Evolutionary conservation across 2,113 vertebrate genomes (phyloP).

Genomic region (Panthera leo): DNA sequence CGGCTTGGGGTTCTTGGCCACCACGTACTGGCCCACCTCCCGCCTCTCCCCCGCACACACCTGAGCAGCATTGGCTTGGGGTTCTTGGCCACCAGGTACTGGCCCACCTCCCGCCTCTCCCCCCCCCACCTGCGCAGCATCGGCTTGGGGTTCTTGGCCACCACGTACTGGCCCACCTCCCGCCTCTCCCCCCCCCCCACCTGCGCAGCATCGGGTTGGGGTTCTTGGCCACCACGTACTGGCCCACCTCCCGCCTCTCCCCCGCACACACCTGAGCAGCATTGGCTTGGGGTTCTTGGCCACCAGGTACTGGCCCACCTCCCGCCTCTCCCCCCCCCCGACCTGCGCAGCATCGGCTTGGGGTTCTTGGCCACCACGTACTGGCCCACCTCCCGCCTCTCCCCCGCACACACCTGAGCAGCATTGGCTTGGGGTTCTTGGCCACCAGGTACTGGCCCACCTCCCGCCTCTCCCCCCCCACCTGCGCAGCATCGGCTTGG

Average conservation of each 20-base stretch:
- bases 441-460: slow-evolving; percentile 91
- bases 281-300: slow-evolving; percentile 98
- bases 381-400: slow-evolving; percentile 71
- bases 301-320: slow-evolving; percentile 88
- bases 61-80: too few species aligned
- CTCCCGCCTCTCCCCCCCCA: slow-evolving; percentile 67
- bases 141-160: slow-evolving; percentile 97
- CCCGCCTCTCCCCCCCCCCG: background rate
- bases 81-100: too few species aligned
- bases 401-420: slow-evolving; percentile 87
- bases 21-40: too few species aligned
- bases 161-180: slow-evolving; percentile 88
- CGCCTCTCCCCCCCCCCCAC: slow-evolving; percentile 78
- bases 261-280: slow-evolving; percentile 93
- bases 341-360: slow-evolving; percentile 98
- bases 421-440: slow-evolving; percentile 98
- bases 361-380: slow-evolving; percentile 98
- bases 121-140: slow-evolving; percentile 94
- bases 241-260: slow-evolving; percentile 8
- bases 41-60: too few species aligned
- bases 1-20: too few species aligned
- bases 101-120: too few species aligned
- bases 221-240: slow-evolving; percentile 97
- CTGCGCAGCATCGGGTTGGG: slow-evolving; percentile 98
- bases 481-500: slow-evolving; percentile 98